A percentile compares a stretch with the other conserved stretches of the same genome.
Conservation (phyloP, 2,797 vertebrate genomes). For the Esox masquinongy region DNA sequence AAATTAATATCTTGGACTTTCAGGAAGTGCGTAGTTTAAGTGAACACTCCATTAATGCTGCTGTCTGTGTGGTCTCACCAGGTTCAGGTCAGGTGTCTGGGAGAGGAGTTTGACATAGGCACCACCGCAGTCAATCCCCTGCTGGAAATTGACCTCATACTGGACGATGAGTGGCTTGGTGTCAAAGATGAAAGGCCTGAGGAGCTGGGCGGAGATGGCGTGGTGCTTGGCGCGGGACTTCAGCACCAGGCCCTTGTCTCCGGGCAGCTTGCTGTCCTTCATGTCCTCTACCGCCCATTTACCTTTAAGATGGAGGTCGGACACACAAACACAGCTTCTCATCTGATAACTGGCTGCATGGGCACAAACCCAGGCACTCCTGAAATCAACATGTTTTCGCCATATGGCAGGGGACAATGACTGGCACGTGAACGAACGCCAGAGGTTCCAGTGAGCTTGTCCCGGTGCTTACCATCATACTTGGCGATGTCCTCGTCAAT, state of each 20-base stretch:
- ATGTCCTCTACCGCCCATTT: constrained; percentile 96
- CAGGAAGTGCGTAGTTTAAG: background rate
- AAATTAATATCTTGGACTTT: background rate
- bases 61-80: constrained; percentile 76
- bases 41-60: background rate
- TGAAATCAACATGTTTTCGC: too few relatives aligned
- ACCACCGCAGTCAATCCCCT: constrained; percentile 95
- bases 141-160: constrained; percentile 99
- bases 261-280: constrained; percentile 90
- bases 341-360: constrained; percentile 1
- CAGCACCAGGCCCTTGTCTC: constrained; percentile 93
- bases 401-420: background rate
- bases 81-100: constrained; percentile 82
- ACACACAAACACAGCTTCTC: background rate
- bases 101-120: constrained; percentile 96
- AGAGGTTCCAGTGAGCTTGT: background rate
- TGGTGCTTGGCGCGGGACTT: constrained; percentile 95
- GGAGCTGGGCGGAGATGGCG: constrained; percentile 88
- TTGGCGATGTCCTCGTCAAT: constrained; percentile 96
- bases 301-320: constrained; percentile 67
- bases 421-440: background rate
- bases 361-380: background rate
- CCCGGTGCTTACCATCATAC: constrained; percentile 86
- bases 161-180: constrained; percentile 90
- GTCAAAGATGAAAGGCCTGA: constrained; percentile 90